Conservation (phyloP, 2,797 vertebrate species). For the Chiroxiphia lanceolata region DNA sequence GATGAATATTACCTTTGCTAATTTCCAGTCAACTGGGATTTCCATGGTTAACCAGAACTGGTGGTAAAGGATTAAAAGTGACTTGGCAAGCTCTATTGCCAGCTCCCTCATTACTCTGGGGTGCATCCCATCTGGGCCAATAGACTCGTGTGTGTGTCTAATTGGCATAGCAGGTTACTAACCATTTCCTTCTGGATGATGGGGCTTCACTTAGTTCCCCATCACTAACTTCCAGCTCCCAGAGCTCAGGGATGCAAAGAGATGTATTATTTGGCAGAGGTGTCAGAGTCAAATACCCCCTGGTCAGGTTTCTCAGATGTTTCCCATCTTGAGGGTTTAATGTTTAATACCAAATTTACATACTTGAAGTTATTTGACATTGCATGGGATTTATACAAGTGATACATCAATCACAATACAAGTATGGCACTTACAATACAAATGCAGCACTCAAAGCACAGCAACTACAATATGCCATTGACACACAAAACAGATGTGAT, state of each 20-base stretch:
- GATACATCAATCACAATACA: neutral
- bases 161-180: neutral
- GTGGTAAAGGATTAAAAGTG: neutral
- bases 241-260: neutral
- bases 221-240: neutral
- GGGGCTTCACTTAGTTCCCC: neutral
- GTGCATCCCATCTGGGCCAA: neutral
- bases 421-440: neutral
- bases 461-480: neutral
- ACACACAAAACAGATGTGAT: neutral
- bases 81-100: neutral
- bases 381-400: neutral
- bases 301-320: neutral
- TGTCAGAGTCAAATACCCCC: neutral
- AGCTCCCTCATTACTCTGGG: neutral
- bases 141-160: neutral
- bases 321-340: neutral
- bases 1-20: neutral
- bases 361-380: neutral
- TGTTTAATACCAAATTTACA: neutral
- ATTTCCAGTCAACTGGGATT: neutral
- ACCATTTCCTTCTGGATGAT: neutral
- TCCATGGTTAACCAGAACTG: neutral
- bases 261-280: neutral
- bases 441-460: neutral